Evolutionary conservation across 2,888 invertebrate genomes (phyloP).

Genomic region (Napeogenes sylphis): DNA sequence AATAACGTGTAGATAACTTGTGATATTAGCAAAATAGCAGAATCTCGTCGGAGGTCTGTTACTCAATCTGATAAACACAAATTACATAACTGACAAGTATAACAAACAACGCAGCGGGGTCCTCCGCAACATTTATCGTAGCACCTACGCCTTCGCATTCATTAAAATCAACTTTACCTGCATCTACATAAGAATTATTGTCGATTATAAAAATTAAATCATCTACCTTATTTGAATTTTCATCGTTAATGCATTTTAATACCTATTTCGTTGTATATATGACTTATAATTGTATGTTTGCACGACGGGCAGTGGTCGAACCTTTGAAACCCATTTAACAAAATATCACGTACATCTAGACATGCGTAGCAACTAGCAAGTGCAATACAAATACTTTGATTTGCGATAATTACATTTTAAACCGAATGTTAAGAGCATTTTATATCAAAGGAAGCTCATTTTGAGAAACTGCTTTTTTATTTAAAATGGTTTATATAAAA

Average conservation of each 20-base stretch:
- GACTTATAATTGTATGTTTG: constrained; percentile 14
- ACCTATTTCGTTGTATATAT: constrained; percentile 10
- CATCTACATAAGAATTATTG: constrained; percentile 35
- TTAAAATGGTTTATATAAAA: constrained; percentile 16
- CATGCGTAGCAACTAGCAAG: constrained; percentile 45
- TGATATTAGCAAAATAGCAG: constrained; percentile 18
- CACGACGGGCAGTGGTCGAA: constrained; percentile 12
- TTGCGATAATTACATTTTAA: constrained; percentile 60
- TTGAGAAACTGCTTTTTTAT: constrained; percentile 18
- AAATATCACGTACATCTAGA: constrained; percentile 43
- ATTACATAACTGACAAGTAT: constrained; percentile 53
- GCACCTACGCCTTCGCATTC: constrained; percentile 24
- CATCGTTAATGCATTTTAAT: constrained; percentile 12
- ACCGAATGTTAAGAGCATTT: constrained; percentile 39
- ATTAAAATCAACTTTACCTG: constrained; percentile 35
- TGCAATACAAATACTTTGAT: constrained; percentile 57
- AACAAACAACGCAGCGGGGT: constrained; percentile 61
- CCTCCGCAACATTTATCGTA: constrained; percentile 34
- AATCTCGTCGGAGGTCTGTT: constrained; percentile 30
- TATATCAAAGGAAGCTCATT: constrained; percentile 22
- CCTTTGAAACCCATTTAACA: constrained; percentile 41
- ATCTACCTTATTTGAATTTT: constrained; percentile 25
- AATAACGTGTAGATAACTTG: too few relatives aligned
- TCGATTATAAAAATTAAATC: constrained; percentile 25
- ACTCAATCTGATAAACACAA: constrained; percentile 50